These are phyloP conservation scores for Drosophila azteca DNA, from an alignment of 1,140 invertebrate genomes.

Conservation along the genomic window DNA sequence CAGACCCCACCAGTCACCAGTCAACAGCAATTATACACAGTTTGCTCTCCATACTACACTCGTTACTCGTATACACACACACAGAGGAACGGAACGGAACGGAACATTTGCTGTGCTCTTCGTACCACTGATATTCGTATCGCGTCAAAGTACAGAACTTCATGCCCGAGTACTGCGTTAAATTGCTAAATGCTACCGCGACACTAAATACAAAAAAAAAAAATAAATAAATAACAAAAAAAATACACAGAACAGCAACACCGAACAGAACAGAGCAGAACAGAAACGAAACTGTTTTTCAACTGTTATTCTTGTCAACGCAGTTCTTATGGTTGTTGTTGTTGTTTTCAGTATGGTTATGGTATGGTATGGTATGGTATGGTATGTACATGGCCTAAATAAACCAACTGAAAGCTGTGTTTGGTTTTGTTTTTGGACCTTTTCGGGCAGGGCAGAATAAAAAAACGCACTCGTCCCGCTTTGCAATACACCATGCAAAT, in stretches of 20 bases:
- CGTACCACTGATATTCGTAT: constrained; percentile 47
- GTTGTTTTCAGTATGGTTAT: constrained; percentile 26
- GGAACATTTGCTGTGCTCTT: no score
- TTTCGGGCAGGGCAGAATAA: constrained; percentile 2
- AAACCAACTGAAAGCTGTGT: constrained; percentile 75
- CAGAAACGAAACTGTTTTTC: constrained; percentile 43
- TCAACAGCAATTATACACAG: constrained; percentile 59
- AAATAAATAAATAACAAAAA: no score
- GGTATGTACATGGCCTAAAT: constrained; percentile 72
- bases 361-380: constrained; percentile 25
- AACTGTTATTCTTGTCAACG: constrained; percentile 62
- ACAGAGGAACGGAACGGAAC: constrained; percentile 3
- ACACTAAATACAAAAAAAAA: constrained; percentile 57
- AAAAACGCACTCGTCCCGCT: constrained; percentile 17
- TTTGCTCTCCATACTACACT: constrained; percentile 20
- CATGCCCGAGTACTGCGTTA: constrained; percentile 80
- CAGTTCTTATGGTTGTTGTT: constrained; percentile 1
- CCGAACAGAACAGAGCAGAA: constrained; percentile 23
- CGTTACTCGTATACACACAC: constrained; percentile 7
- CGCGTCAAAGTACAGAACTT: constrained; percentile 79
- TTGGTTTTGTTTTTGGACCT: constrained; percentile 47
- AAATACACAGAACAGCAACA: constrained; percentile 1
- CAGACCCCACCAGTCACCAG: neutral
- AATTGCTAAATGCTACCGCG: constrained; percentile 78
- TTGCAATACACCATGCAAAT: constrained; percentile 7